A percentile compares a stretch with the other conserved stretches of the same genome.
phyloP scores from a whole-genome alignment of 2,113 vertebrate species.

The Caranx melampygus region DNA sequence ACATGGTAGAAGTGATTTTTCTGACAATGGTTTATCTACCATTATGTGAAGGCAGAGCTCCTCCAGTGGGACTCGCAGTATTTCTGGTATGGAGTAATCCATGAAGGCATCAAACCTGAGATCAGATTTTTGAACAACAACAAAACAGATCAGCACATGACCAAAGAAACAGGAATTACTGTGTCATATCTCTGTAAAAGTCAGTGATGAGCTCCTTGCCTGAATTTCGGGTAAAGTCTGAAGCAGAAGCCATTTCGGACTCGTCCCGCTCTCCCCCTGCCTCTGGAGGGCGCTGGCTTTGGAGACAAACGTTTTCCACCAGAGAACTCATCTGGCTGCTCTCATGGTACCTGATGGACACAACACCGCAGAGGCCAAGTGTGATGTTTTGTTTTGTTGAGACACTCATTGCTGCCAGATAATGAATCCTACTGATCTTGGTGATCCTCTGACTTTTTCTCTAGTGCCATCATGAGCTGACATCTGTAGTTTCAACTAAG shows the following conservation, averaged over 20 bases:
- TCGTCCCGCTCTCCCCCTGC: conserved; percentile 95
- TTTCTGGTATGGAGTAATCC: conserved; percentile 98
- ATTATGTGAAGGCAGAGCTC: conserved; percentile 98
- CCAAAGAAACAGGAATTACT: background rate
- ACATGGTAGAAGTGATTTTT: background rate
- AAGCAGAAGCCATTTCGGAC: conserved; percentile 95
- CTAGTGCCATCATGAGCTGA: background rate
- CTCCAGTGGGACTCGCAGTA: conserved; percentile 94
- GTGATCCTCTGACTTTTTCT: background rate
- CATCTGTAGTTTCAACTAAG: background rate
- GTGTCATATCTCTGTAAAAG: background rate
- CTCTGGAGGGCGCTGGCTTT: conserved; percentile 98
- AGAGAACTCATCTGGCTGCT: conserved; percentile 99
- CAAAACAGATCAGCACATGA: background rate
- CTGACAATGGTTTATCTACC: conserved; percentile 79
- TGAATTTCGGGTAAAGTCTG: conserved; percentile 89
- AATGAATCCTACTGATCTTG: background rate
- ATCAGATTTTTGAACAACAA: background rate
- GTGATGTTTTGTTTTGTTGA: background rate
- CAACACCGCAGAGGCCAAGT: background rate
- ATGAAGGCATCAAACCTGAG: conserved; percentile 92
- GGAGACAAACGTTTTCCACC: conserved; percentile 96
- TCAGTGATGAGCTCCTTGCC: conserved; percentile 46
- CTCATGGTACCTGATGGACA: conserved; percentile 90
- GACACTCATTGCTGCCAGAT: background rate